Conservation (phyloP, 2,113 vertebrate genomes). For the Triplophysa dalaica region DNA sequence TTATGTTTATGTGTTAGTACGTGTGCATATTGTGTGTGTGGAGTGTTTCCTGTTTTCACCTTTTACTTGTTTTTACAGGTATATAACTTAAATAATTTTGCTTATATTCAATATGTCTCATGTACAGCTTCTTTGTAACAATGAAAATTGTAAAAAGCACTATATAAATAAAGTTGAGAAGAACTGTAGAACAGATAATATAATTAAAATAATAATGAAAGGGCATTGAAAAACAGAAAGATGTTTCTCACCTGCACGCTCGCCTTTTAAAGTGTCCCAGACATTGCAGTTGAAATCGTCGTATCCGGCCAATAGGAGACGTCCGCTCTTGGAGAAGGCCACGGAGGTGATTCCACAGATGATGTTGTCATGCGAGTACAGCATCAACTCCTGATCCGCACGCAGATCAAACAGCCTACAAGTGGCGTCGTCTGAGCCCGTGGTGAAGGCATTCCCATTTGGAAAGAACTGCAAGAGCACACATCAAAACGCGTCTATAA, state of each 20-base stretch:
- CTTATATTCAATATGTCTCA: too few relatives aligned
- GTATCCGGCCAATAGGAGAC: slow-evolving; percentile 91
- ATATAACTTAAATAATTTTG: too few relatives aligned
- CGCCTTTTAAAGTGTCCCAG: slow-evolving; percentile 96
- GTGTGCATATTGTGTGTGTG: too few relatives aligned
- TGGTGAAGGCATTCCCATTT: slow-evolving; percentile 92
- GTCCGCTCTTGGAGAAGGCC: slow-evolving; percentile 98
- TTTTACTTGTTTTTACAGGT: too few relatives aligned
- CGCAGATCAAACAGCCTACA: slow-evolving; percentile 97
- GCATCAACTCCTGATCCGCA: slow-evolving; percentile 91
- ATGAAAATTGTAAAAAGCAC: too few relatives aligned
- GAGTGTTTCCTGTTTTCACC: too few relatives aligned
- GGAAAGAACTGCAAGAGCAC: slow-evolving; percentile 85
- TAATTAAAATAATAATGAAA: too few relatives aligned
- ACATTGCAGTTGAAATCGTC: slow-evolving; percentile 98
- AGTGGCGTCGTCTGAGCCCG: slow-evolving; percentile 94
- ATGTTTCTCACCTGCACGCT: slow-evolving; percentile 82
- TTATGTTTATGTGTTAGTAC: too few relatives aligned
- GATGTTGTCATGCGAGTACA: slow-evolving; percentile 94
- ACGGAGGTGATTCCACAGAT: slow-evolving; percentile 97
- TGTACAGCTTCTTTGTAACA: too few relatives aligned
- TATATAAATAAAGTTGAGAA: too few relatives aligned
- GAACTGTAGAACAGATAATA: too few relatives aligned
- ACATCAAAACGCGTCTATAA: not conserved
- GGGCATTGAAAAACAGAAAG: not conserved